Conservation (phyloP, 2,113 vertebrate genomes). For the Tetraodon nigroviridis region DNA sequence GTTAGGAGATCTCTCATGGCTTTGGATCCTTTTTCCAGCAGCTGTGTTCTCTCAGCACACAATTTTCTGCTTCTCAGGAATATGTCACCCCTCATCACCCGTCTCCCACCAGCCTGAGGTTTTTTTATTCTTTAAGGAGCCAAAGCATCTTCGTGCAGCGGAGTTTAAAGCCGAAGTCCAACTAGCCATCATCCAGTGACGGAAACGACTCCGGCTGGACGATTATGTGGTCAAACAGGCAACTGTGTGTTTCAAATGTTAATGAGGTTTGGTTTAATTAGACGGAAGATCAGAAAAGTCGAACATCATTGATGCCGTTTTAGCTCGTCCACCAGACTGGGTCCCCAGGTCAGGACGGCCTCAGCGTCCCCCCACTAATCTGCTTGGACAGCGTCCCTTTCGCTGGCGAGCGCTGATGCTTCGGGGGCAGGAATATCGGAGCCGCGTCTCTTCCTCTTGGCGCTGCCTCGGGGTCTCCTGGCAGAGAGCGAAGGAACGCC, state of each 20-base stretch:
- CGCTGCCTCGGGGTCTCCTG: slow-evolving; percentile 50
- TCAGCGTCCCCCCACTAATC: slow-evolving; percentile 44
- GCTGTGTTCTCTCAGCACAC: too few relatives aligned
- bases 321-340: background rate
- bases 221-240: background rate
- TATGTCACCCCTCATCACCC: too few relatives aligned
- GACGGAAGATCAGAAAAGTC: too few relatives aligned
- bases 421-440: slow-evolving; percentile 62
- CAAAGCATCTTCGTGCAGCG: too few relatives aligned
- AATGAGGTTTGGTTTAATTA: too few relatives aligned
- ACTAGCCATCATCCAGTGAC: background rate
- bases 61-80: too few relatives aligned
- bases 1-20: too few relatives aligned
- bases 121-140: too few relatives aligned
- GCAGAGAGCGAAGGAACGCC: slow-evolving; percentile 48
- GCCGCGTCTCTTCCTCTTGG: slow-evolving; percentile 48
- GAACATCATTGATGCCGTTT: too few relatives aligned
- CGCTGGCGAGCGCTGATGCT: slow-evolving; percentile 54
- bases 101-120: too few relatives aligned
- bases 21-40: too few relatives aligned
- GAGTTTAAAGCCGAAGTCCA: background rate
- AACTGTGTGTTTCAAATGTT: background rate
- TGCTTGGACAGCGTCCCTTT: slow-evolving; percentile 54
- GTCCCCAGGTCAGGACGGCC: slow-evolving; percentile 61
- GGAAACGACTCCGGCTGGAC: background rate